phyloP scores from a whole-genome alignment of 2,888 invertebrate species.

The Thymelicus acteon region DNA sequence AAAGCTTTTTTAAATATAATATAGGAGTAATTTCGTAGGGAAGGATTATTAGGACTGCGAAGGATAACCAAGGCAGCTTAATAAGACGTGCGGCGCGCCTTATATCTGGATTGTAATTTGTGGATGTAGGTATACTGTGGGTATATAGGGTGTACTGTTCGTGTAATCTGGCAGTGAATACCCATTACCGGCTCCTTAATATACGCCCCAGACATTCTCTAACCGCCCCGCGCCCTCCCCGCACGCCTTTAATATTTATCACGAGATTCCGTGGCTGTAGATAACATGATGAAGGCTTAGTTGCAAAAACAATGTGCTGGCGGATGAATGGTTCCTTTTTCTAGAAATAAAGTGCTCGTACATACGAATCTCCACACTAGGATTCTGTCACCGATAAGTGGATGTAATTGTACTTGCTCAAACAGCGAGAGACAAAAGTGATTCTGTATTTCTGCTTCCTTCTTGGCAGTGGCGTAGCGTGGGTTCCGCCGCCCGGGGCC shows the following conservation, averaged over 20 bases:
- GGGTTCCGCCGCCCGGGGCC: no score
- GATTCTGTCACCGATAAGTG: no score
- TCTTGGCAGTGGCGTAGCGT: no score
- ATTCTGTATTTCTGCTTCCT: no score
- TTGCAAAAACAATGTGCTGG: no score
- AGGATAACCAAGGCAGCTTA: background rate
- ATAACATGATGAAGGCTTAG: background rate
- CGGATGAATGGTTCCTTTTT: no score
- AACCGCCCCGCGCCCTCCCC: background rate
- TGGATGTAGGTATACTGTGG: background rate
- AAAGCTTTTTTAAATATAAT: no score
- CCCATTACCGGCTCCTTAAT: constrained; percentile 2
- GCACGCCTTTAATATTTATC: background rate
- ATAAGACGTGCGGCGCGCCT: background rate
- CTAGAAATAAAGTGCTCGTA: no score
- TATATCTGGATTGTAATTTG: background rate
- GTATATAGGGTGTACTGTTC: background rate
- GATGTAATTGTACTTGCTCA: no score
- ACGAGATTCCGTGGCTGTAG: background rate
- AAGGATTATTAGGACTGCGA: background rate
- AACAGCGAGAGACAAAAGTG: no score
- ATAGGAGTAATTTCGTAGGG: no score
- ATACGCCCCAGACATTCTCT: constrained; percentile 3
- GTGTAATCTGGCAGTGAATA: constrained; percentile 11
- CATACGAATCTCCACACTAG: no score